A percentile compares a stretch with the other conserved stretches of the same genome.
phyloP scores from a whole-genome alignment of 1,140 invertebrate genomes.

The Tetragonula clypearis region DNA sequence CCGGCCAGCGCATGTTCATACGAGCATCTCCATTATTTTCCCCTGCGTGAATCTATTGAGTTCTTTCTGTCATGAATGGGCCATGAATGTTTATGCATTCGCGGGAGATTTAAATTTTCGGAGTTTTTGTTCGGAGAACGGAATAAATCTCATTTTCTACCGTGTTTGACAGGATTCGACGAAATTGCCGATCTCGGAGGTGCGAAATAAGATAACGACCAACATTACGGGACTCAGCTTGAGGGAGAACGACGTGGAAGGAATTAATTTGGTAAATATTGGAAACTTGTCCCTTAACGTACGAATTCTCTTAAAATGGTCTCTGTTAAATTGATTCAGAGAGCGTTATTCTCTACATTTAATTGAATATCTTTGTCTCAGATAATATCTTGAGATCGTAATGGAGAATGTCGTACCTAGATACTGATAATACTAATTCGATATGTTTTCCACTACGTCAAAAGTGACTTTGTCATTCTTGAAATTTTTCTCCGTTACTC shows the following conservation, averaged over 20 bases:
- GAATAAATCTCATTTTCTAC: not conserved
- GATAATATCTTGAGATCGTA: not conserved
- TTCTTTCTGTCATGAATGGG: not conserved
- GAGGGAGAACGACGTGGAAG: constrained; percentile 34
- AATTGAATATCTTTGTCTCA: too few species aligned
- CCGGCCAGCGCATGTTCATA: not conserved
- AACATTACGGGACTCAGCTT: constrained; percentile 61
- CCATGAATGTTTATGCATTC: not conserved
- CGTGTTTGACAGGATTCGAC: constrained; percentile 46
- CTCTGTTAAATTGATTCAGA: too few species aligned
- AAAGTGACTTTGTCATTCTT: not conserved
- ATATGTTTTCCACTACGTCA: not conserved
- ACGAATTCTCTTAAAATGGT: not conserved
- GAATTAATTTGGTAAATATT: constrained; percentile 50
- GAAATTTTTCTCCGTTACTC: not conserved
- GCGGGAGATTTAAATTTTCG: too few species aligned
- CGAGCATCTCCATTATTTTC: not conserved
- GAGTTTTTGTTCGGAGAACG: not conserved
- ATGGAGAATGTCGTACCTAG: not conserved
- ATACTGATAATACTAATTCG: not conserved
- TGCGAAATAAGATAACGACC: constrained; percentile 19
- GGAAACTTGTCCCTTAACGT: not conserved
- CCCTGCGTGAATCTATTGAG: not conserved
- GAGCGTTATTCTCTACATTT: too few species aligned
- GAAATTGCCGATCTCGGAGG: constrained; percentile 21